A percentile compares a stretch with the other conserved stretches of the same genome.
Evolutionary conservation across 92 coral and sea anemone genomes (phyloP).

Genomic region (Zoanthus solanderi): DNA sequence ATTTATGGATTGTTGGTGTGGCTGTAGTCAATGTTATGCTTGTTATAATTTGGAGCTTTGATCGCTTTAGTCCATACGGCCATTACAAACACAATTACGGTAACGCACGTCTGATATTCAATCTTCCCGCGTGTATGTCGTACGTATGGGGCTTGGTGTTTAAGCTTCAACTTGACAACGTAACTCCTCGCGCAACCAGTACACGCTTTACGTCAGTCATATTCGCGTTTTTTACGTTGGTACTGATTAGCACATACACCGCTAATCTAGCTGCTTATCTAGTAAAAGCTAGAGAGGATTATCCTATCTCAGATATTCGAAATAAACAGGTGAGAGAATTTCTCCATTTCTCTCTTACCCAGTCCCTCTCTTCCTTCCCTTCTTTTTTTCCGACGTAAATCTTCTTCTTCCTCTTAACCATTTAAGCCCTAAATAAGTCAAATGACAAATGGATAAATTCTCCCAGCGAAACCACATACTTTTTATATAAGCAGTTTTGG

Average conservation of each 20-base stretch:
- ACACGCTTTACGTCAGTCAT: constrained; percentile 76
- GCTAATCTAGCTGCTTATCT: constrained; percentile 81
- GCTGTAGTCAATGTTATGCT: constrained; percentile 51
- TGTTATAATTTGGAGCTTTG: constrained; percentile 66
- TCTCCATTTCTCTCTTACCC: not conserved
- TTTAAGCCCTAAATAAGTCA: too few relatives aligned
- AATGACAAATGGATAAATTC: too few relatives aligned
- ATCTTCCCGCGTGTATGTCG: constrained; percentile 75
- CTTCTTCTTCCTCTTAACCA: too few relatives aligned
- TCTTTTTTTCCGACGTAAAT: too few relatives aligned
- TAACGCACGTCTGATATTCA: constrained; percentile 32
- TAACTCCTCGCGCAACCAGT: constrained; percentile 68
- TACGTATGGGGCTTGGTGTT: constrained; percentile 75
- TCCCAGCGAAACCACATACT: too few relatives aligned
- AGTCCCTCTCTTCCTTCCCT: too few relatives aligned
- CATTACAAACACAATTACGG: constrained; percentile 44
- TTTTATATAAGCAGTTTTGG: too few relatives aligned
- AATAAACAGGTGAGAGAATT: constrained; percentile 66
- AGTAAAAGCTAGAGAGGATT: constrained; percentile 54
- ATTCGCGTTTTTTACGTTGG: constrained; percentile 70
- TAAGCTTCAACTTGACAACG: constrained; percentile 76
- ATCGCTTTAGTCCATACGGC: constrained; percentile 67
- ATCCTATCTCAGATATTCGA: constrained; percentile 63
- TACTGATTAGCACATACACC: constrained; percentile 69
- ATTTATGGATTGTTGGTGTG: constrained; percentile 68